phyloP scores from a whole-genome alignment of 2,888 invertebrate genomes.

The Trissoscelio sp. region DNA sequence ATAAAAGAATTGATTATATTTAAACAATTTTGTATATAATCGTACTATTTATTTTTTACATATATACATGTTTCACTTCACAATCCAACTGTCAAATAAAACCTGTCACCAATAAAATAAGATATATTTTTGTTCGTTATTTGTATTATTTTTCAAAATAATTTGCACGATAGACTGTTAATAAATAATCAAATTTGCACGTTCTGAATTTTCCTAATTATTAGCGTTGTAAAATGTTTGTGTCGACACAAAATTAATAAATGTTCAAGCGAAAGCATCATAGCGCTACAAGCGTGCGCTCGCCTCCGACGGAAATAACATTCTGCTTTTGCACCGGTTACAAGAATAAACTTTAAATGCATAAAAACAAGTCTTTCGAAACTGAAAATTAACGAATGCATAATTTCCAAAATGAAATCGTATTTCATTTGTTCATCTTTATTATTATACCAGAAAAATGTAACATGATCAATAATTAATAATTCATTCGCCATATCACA shows the following conservation, averaged over 20 bases:
- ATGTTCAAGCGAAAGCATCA: slow-evolving; percentile 2
- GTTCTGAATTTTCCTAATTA: not conserved
- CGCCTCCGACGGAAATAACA: slow-evolving; percentile 50
- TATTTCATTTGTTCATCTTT: slow-evolving; percentile 5
- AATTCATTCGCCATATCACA: slow-evolving; percentile 24
- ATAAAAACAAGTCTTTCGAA: slow-evolving; percentile 30
- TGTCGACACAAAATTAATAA: slow-evolving; percentile 32
- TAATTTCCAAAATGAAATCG: slow-evolving; percentile 18
- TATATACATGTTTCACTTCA: no score
- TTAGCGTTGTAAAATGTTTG: slow-evolving; percentile 9
- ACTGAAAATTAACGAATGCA: slow-evolving; percentile 17
- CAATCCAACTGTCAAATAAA: no score
- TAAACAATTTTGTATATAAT: no score
- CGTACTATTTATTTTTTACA: no score
- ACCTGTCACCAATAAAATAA: no score
- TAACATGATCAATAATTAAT: slow-evolving; percentile 20
- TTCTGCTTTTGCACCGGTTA: slow-evolving; percentile 15
- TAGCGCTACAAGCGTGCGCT: not conserved
- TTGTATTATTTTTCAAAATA: no score
- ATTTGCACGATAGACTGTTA: no score
- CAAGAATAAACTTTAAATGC: slow-evolving; percentile 35
- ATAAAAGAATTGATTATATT: no score
- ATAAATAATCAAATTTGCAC: no score
- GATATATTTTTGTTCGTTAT: no score
- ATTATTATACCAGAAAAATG: slow-evolving; percentile 16